A percentile compares a stretch with the other conserved stretches of the same genome.
These are phyloP conservation scores for Agapostemon virescens DNA, from an alignment of 2,888 invertebrate species.

Conservation along the genomic window DNA sequence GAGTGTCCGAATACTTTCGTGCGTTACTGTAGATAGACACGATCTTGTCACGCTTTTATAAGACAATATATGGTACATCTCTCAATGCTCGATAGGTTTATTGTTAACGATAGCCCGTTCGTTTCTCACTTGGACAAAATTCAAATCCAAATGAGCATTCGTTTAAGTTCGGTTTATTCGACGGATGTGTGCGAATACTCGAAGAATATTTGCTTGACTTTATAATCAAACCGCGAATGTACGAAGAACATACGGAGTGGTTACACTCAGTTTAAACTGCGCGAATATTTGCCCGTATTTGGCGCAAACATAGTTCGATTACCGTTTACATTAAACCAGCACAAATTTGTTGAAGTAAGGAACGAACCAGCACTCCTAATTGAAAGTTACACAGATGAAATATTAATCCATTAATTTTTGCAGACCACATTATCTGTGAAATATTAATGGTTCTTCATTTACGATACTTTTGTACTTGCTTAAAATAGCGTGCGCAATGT, in stretches of 20 bases:
- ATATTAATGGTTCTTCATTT: background rate
- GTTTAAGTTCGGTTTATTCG: background rate
- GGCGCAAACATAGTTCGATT: background rate
- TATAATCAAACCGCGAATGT: background rate
- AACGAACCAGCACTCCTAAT: background rate
- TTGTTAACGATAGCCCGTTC: background rate
- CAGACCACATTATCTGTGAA: background rate
- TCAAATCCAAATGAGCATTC: background rate
- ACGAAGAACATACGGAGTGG: background rate
- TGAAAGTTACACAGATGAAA: background rate
- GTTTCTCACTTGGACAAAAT: background rate
- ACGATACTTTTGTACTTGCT: too few relatives aligned
- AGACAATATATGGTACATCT: too few relatives aligned
- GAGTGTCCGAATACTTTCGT: too few relatives aligned
- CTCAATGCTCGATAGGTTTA: too few relatives aligned
- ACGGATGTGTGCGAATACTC: background rate
- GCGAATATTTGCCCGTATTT: background rate
- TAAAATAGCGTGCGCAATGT: too few relatives aligned
- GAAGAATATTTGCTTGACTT: conserved; percentile 4
- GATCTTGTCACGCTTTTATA: too few relatives aligned
- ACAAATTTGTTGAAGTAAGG: conserved; percentile 1
- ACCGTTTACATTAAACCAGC: background rate
- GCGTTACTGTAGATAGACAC: too few relatives aligned
- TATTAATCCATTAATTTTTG: background rate
- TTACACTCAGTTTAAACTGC: background rate